Base-by-base conservation (phyloP, 1,140 invertebrate genomes). In the Dysdera silvatica region DNA sequence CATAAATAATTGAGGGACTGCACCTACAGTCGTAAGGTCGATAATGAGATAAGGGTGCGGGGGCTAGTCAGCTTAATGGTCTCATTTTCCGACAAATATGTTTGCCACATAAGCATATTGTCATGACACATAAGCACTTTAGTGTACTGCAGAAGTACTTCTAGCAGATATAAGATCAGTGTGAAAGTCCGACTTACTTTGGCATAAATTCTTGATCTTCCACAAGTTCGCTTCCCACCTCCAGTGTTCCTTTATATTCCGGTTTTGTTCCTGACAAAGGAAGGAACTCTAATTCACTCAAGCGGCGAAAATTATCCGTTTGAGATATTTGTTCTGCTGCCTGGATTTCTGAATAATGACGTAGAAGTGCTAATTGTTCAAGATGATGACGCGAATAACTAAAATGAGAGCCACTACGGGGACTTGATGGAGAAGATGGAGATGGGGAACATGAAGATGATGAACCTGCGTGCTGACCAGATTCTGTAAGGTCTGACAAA, bases 171-270 rank as follows among this genome's bases (percentile, higher is more conserved):
- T n/a, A n/a, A n/a, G n/a, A n/a, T n/a, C n/a, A n/a, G n/a, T n/a
- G n/a, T n/a, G n/a, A n/a, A n/a, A n/a, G n/a, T n/a, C n/a, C n/a
- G n/a, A 31, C 2, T 8, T 56, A 63, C 61, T 47, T 55, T 18
- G 45, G 31, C 29, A 62, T 76, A 52, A 74, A 68, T 47, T 76
- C 72, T 62, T 79, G 75, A 41, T 75, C 71, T 48, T 78, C 74
- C 6, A 80, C 72, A 49, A 78, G 73, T 64, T 78, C 74, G 69
- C 74, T 79, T 53, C 74, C 72, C 4, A 63, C 33, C 59, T 63
- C 51, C 0, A 63, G 53, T 3, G 61, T 40, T 23, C 61, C 61
- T 41, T 63, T 63, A 47, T 63, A 63, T 33, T 63, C 61, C 2
- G 61, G 61, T 16, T 32, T 63, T 2, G 61, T 49, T 2, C 61